Evolutionary conservation across 2,888 invertebrate species (phyloP).

Genomic region (Drosophila siamana): DNA sequence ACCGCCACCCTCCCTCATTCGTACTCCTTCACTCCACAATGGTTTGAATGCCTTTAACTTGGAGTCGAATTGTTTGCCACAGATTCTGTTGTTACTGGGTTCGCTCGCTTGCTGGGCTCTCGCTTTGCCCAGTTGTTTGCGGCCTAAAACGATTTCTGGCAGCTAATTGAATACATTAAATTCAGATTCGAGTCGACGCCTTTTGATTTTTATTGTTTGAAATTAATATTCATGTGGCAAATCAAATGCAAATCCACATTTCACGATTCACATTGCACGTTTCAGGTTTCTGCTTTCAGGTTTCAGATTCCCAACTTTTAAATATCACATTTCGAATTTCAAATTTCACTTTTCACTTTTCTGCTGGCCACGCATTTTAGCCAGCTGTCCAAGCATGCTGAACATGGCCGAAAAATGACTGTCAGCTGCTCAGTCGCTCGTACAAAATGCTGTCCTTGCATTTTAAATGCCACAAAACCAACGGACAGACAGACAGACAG

Average conservation of each 20-base stretch:
- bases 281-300: slow-evolving; percentile 56
- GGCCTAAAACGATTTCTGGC: slow-evolving; percentile 57
- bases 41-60: slow-evolving; percentile 1
- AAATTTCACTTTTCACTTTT: slow-evolving; percentile 37
- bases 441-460: slow-evolving; percentile 70
- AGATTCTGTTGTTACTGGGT: slow-evolving; percentile 44
- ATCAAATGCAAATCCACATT: slow-evolving; percentile 32
- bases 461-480: slow-evolving; percentile 66
- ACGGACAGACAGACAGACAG: slow-evolving; percentile 4
- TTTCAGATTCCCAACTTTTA: slow-evolving; percentile 53
- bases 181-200: slow-evolving; percentile 53
- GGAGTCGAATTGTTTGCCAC: slow-evolving; percentile 61
- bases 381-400: slow-evolving; percentile 75
- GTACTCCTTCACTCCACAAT: slow-evolving; percentile 22
- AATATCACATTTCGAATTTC: slow-evolving; percentile 8
- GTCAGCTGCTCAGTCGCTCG: slow-evolving; percentile 66
- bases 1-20: no score
- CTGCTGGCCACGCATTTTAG: slow-evolving; percentile 69
- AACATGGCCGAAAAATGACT: slow-evolving; percentile 43
- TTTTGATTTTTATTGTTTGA: slow-evolving; percentile 24
- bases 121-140: slow-evolving; percentile 6
- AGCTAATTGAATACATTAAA: slow-evolving; percentile 80
- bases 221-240: slow-evolving; percentile 59
- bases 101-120: slow-evolving; percentile 40
- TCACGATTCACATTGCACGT: slow-evolving; percentile 21